A percentile compares a stretch with the other conserved stretches of the same genome.
These are phyloP conservation scores for Hafferia zeledoni DNA, from an alignment of 2,797 vertebrate genomes.

Conservation along the genomic window DNA sequence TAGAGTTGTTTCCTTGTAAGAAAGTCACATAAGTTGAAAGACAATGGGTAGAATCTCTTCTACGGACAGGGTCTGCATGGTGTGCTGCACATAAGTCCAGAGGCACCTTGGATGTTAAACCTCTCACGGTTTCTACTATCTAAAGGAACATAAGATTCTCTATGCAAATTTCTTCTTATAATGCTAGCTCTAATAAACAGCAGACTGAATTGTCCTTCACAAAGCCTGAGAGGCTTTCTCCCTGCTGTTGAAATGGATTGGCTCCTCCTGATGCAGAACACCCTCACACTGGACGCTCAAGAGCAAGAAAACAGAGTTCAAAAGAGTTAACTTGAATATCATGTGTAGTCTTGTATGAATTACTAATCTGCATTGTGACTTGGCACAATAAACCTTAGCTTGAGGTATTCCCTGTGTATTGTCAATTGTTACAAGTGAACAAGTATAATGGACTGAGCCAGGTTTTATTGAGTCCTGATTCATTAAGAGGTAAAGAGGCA, in stretches of 20 bases:
- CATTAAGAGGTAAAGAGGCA: neutral
- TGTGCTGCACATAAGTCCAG: neutral
- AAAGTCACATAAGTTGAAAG: neutral
- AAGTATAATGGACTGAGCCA: neutral
- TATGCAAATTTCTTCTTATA: neutral
- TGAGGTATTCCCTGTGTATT: neutral
- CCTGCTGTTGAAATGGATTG: neutral
- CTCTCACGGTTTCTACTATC: fast-evolving
- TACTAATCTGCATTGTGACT: neutral
- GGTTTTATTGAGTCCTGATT: neutral
- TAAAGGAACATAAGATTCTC: neutral
- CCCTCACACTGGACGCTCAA: neutral
- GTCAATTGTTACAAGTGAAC: neutral
- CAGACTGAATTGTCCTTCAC: neutral
- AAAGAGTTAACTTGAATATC: neutral
- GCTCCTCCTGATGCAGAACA: neutral
- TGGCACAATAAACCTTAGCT: neutral
- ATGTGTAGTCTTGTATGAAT: neutral
- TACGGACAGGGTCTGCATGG: neutral
- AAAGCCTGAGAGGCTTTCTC: neutral
- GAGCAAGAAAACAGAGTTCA: neutral
- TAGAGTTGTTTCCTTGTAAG: fast-evolving
- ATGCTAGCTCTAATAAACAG: neutral
- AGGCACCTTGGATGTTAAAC: neutral
- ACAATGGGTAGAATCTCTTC: neutral